Evolutionary conservation across 1,140 invertebrate species (phyloP).

Genomic region (Drosophila neocordata): DNA sequence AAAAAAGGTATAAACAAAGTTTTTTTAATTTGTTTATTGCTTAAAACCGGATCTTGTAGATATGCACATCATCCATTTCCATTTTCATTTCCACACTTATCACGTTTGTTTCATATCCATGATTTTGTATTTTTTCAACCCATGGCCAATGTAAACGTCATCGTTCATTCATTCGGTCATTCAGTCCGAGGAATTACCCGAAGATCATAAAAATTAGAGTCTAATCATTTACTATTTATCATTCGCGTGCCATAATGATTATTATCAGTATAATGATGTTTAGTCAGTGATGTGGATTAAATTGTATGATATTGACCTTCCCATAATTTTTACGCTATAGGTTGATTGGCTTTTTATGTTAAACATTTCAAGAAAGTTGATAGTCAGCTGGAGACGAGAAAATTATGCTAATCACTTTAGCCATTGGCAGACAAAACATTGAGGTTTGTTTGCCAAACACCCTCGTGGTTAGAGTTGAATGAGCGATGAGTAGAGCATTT

Average conservation of each 20-base stretch:
- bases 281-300: conserved; percentile 57
- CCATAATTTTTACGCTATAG: conserved; percentile 25
- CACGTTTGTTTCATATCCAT: conserved; percentile 25
- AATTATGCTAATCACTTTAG: conserved; percentile 68
- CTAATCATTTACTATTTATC: conserved; percentile 1
- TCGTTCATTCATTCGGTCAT: conserved; percentile 34
- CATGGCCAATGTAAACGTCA: conserved; percentile 63
- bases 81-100: conserved; percentile 18
- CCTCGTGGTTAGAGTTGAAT: conserved; percentile 31
- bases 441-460: conserved; percentile 59
- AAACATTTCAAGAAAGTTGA: conserved; percentile 76
- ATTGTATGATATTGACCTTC: conserved; percentile 70
- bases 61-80: conserved; percentile 39
- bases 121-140: conserved; percentile 40
- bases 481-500: conserved; percentile 34
- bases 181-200: conserved; percentile 66
- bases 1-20: conserved; percentile 46
- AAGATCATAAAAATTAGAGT: conserved; percentile 72
- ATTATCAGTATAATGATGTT: conserved; percentile 55
- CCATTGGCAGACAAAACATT: neutral
- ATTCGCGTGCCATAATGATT: conserved; percentile 37
- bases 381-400: conserved; percentile 49
- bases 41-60: conserved; percentile 67
- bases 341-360: conserved; percentile 72
- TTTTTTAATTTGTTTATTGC: conserved; percentile 44